Evolutionary conservation across 2,113 vertebrate genomes (phyloP).

Genomic region (Fregata magnificens): DNA sequence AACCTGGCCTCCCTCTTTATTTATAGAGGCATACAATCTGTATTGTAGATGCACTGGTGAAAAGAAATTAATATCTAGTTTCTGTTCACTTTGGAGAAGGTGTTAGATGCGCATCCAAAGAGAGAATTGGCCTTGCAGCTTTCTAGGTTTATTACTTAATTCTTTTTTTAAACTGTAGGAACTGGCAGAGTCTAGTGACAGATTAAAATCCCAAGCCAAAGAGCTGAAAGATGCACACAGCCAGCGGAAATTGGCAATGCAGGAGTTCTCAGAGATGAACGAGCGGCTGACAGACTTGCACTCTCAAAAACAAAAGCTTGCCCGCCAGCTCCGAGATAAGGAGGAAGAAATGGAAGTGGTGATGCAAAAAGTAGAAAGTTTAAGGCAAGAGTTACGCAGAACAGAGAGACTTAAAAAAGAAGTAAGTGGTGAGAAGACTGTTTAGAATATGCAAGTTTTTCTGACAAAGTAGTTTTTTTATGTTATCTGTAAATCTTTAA

Average conservation of each 20-base stretch:
- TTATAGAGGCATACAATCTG: neutral
- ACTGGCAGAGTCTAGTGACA: constrained; percentile 85
- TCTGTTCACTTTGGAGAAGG: neutral
- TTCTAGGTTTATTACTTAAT: constrained; percentile 74
- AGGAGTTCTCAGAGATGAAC: constrained; percentile 97
- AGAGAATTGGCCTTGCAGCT: constrained; percentile 42
- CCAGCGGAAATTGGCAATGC: constrained; percentile 94
- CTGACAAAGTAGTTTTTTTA: neutral
- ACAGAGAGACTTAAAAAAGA: constrained; percentile 95
- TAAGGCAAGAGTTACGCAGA: constrained; percentile 94
- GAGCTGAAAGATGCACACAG: constrained; percentile 97
- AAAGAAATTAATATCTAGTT: constrained; percentile 24
- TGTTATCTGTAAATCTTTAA: neutral
- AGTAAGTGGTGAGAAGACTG: constrained; percentile 81
- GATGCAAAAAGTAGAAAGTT: constrained; percentile 90
- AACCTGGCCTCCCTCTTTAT: neutral
- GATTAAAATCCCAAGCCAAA: constrained; percentile 93
- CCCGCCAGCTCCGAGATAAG: constrained; percentile 94
- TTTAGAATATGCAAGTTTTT: constrained; percentile 51
- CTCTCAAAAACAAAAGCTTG: constrained; percentile 93
- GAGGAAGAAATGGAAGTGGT: constrained; percentile 96
- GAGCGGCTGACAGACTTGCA: constrained; percentile 92
- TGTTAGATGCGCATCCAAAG: constrained; percentile 11
- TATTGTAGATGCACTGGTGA: neutral
- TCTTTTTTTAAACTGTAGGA: constrained; percentile 83